Evolutionary conservation across 2,113 vertebrate genomes (phyloP), one percentile per base, ranked within the genome.

Genomic region (Grammomys surdaster): DNA sequence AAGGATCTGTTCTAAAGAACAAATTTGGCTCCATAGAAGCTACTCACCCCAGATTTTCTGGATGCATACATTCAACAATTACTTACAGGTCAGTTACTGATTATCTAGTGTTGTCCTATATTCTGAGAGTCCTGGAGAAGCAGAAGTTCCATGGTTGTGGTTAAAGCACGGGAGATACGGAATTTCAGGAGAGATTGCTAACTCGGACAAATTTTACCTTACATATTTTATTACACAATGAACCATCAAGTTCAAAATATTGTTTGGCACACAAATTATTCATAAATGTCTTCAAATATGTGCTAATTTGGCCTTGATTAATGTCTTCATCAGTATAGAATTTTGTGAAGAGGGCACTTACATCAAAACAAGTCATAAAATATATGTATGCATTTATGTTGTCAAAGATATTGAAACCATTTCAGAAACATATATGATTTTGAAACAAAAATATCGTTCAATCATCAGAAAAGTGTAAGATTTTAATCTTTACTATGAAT

Each of bases 371-470:
- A 93, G 9, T 78, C 19, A 48, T 33, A 8, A 72, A 56, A 75
- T 4, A 24, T 81, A 8, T 43, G 7, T 33, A 14, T 43, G 6
- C 14, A 24, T 33, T 3, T 51, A 12, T 40, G 17, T 51, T 63
- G 16, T 60, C 7, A 40, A 67, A 86, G 28, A 60, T 31, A 40
- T 12, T 88, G 26, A 75, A 90, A 65, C 3, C 2, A 6, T 76
- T 89, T 77, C 19, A 58, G 33, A 28, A 93, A 56, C 56, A 69
- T 1, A 75, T 43, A 12, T 51, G 12, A 22, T 7, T 92, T n/a
- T 51, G 46, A 93, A 95, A 60, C 16, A 90, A 89, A 80, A 67
- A 89, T 86, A 19, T 78, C 6, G 33, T 84, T 81, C 51, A 16
- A 36, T 31, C 36, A 80, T 90, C 36, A 90, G 36, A 75, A 75